These are phyloP conservation scores for Trematomus bernacchii DNA, from an alignment of 2,797 vertebrate species.

Conservation along the genomic window DNA sequence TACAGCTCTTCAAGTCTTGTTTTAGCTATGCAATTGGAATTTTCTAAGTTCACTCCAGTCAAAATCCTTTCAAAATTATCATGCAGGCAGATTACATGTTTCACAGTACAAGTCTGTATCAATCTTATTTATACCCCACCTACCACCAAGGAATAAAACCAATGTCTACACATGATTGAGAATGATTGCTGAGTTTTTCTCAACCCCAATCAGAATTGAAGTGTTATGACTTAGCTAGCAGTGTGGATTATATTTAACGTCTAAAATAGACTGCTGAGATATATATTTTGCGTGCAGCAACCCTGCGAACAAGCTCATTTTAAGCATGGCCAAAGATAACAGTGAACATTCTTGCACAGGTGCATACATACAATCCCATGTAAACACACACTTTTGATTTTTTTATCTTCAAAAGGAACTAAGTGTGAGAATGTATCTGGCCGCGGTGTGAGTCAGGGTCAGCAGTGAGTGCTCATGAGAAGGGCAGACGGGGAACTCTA, in stretches of 20 bases:
- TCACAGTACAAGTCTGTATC: slow-evolving; percentile 42
- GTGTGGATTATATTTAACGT: slow-evolving; percentile 54
- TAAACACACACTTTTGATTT: not conserved
- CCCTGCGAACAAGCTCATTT: slow-evolving; percentile 4
- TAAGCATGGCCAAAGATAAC: slow-evolving; percentile 16
- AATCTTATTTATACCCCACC: slow-evolving; percentile 62
- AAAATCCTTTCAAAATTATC: slow-evolving; percentile 49
- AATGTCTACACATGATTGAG: slow-evolving; percentile 50
- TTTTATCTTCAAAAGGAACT: not conserved
- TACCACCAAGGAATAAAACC: slow-evolving; percentile 52
- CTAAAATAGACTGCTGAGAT: slow-evolving; percentile 32
- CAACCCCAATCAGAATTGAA: slow-evolving; percentile 65
- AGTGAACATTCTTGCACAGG: slow-evolving; percentile 15
- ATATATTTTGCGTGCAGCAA: not conserved
- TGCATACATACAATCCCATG: slow-evolving; percentile 5
- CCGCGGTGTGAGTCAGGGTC: slow-evolving; percentile 54
- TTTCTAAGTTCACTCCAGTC: slow-evolving; percentile 37
- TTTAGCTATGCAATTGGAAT: slow-evolving; percentile 9
- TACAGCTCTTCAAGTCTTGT: slow-evolving; percentile 35
- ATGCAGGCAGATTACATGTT: slow-evolving; percentile 68
- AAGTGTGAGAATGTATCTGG: slow-evolving; percentile 36
- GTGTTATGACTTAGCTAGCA: slow-evolving; percentile 54
- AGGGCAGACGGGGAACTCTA: slow-evolving; percentile 76
- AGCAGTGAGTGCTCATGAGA: slow-evolving; percentile 69
- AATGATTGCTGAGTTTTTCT: slow-evolving; percentile 64